phyloP scores from a whole-genome alignment of 2,888 invertebrate genomes.

The Eilema sororculum region DNA sequence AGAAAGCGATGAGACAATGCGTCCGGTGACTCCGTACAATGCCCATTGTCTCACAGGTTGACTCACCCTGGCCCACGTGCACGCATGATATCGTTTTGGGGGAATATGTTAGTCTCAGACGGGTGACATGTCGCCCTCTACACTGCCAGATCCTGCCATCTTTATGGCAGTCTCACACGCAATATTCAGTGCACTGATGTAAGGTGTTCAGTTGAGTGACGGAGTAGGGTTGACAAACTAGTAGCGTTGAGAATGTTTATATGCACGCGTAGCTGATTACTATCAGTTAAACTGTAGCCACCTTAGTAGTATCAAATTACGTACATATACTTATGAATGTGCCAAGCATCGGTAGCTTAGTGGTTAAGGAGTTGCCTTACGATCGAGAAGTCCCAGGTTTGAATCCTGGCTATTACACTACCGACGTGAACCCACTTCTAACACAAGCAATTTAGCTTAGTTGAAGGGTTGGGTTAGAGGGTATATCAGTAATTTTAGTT shows the following conservation, averaged over 20 bases:
- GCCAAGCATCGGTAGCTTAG: no score
- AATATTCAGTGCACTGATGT: slow-evolving; percentile 4
- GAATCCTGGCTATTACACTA: no score
- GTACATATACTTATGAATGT: no score
- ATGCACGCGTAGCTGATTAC: not conserved
- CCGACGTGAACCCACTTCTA: no score
- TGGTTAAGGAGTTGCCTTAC: no score
- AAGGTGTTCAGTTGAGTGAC: not conserved
- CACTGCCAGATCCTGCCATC: not conserved
- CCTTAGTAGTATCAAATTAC: not conserved
- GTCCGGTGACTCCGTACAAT: slow-evolving; percentile 62
- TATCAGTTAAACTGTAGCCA: not conserved
- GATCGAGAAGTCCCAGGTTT: no score
- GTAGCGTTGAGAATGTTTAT: not conserved
- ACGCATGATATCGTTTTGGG: not conserved
- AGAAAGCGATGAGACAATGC: slow-evolving; percentile 77
- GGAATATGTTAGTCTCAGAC: slow-evolving; percentile 6
- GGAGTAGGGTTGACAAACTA: not conserved
- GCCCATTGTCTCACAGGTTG: slow-evolving; percentile 67
- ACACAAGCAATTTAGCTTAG: no score
- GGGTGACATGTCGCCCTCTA: not conserved
- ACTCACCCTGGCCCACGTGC: slow-evolving; percentile 57
- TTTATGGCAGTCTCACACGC: not conserved
- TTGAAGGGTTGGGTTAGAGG: no score
- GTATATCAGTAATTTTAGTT: no score